Conservation (phyloP, 30 jellyfish, hydroid and myxozoan genomes). For the Hydractinia echinata region DNA sequence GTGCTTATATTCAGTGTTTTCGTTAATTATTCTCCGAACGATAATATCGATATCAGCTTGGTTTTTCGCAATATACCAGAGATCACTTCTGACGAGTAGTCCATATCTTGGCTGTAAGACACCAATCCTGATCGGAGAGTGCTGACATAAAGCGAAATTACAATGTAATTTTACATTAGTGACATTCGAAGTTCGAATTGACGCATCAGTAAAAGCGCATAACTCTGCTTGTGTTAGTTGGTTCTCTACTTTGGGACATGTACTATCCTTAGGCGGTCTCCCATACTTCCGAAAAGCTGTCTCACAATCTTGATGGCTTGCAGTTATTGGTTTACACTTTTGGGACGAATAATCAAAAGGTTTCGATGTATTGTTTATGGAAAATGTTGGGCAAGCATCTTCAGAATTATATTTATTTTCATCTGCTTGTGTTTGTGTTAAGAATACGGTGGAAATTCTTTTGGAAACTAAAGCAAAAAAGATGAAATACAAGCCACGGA, state of each 20-base stretch:
- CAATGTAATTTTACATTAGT: constrained; percentile 48
- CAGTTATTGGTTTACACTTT: constrained; percentile 37
- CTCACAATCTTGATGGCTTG: constrained; percentile 62
- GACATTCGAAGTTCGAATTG: constrained; percentile 49
- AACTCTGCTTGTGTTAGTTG: constrained; percentile 42
- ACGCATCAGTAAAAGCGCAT: constrained; percentile 51
- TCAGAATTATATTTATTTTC: no score
- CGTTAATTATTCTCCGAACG: constrained; percentile 1
- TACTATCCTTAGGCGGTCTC: constrained; percentile 47
- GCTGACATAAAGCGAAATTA: constrained; percentile 8
- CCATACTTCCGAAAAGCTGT: constrained; percentile 60
- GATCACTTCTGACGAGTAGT: background rate
- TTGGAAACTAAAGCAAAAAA: no score
- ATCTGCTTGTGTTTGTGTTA: no score
- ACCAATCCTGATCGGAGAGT: constrained; percentile 3
- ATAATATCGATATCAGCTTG: background rate
- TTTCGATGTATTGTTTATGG: background rate
- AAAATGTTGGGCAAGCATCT: no score
- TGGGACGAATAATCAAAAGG: background rate
- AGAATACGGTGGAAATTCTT: no score
- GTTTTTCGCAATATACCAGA: background rate
- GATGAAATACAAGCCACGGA: no score
- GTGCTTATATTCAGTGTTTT: background rate
- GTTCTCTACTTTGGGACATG: constrained; percentile 46
- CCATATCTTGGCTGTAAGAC: constrained; percentile 4